Conservation (phyloP, 2,113 vertebrate species). For the Dipodomys spectabilis region DNA sequence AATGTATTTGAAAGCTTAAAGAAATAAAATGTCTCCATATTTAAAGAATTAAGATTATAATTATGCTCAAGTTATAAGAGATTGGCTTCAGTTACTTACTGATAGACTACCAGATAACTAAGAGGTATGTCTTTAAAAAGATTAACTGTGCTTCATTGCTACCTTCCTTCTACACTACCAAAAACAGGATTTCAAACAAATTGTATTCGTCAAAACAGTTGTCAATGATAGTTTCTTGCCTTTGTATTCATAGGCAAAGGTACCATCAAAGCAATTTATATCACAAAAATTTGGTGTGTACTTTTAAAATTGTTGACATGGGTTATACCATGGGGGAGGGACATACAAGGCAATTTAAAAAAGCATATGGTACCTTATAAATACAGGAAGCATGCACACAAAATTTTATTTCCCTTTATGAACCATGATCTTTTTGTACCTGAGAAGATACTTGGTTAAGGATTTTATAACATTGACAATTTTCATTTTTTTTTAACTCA, state of each 20-base stretch:
- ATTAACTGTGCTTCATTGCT: not conserved
- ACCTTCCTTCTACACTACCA: not conserved
- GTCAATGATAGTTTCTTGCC: not conserved
- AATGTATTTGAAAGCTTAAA: not conserved
- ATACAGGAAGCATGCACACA: not conserved
- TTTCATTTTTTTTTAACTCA: not conserved
- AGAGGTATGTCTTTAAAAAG: not conserved
- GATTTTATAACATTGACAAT: not conserved
- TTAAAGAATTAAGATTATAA: not conserved
- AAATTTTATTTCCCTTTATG: not conserved
- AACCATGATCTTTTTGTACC: not conserved
- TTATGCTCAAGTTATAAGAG: not conserved
- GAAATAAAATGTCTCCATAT: too few species aligned
- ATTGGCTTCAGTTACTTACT: not conserved
- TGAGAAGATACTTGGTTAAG: not conserved
- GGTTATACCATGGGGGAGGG: too few species aligned
- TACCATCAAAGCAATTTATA: not conserved
- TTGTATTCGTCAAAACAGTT: constrained; percentile 19
- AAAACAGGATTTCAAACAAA: constrained; percentile 18
- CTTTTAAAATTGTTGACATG: constrained; percentile 15
- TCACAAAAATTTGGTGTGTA: not conserved
- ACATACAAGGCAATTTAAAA: too few species aligned
- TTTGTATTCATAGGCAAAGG: not conserved
- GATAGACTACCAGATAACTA: constrained; percentile 25
- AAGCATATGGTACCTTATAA: too few species aligned